phyloP scores from a whole-genome alignment of 2,797 vertebrate species.

The Chiloscyllium punctatum region DNA sequence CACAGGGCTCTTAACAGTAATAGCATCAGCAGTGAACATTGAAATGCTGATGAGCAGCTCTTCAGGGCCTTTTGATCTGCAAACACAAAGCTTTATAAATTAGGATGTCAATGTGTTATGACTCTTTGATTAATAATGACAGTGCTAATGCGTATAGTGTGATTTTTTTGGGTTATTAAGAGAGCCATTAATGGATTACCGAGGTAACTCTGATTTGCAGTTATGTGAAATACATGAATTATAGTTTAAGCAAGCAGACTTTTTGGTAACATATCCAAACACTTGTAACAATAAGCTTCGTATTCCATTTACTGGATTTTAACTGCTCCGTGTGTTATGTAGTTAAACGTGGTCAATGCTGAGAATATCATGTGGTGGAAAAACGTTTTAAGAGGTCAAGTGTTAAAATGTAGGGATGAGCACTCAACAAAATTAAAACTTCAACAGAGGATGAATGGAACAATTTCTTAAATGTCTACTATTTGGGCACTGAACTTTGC shows the following conservation, averaged over 20 bases:
- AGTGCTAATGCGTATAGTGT: not conserved
- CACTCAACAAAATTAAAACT: not conserved
- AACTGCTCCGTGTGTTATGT: not conserved
- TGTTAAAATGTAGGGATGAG: not conserved
- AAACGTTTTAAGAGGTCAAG: not conserved
- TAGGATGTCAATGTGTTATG: not conserved
- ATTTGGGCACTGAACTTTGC: not conserved
- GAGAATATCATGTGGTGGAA: not conserved
- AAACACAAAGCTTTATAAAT: not conserved
- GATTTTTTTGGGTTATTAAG: not conserved
- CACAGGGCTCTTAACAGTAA: not conserved
- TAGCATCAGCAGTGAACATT: not conserved
- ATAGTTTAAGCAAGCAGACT: not conserved
- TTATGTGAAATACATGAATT: not conserved
- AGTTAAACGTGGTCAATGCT: not conserved
- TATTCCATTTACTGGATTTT: not conserved
- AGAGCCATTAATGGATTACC: not conserved
- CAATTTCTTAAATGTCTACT: not conserved
- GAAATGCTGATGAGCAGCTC: not conserved
- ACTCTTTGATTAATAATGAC: not conserved
- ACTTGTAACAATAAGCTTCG: not conserved
- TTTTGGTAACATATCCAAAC: not conserved
- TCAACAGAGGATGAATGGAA: not conserved
- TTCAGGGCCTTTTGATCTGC: not conserved
- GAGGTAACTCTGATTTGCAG: not conserved